These are phyloP conservation scores for Aphrophora alni DNA, from an alignment of 2,888 invertebrate genomes.

Conservation along the genomic window DNA sequence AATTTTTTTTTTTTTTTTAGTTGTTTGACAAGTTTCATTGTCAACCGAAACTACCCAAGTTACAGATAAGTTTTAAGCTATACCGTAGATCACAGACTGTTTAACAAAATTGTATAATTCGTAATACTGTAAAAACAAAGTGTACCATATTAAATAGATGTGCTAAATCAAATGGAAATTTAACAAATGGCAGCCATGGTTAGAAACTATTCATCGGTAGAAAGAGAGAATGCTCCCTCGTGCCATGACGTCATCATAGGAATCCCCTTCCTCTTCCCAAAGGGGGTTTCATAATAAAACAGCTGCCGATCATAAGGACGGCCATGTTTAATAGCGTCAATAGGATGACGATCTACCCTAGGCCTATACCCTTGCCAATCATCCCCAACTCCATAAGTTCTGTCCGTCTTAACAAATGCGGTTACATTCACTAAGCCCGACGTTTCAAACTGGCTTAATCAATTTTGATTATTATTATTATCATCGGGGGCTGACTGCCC, in stretches of 20 bases:
- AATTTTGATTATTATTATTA: too few relatives aligned
- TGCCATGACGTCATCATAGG: constrained; percentile 21
- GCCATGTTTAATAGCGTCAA: constrained; percentile 50
- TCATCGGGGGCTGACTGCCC: too few relatives aligned
- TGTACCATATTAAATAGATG: neutral
- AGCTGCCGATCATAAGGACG: constrained; percentile 44
- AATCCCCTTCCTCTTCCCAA: constrained; percentile 24
- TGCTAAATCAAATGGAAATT: constrained; percentile 20
- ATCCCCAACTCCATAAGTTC: neutral
- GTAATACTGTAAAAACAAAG: neutral
- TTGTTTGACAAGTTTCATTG: too few relatives aligned
- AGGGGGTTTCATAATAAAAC: constrained; percentile 37
- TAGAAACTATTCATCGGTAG: constrained; percentile 2
- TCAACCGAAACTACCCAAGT: too few relatives aligned
- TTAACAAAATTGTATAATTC: too few relatives aligned
- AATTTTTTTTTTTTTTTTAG: too few relatives aligned
- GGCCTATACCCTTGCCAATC: neutral
- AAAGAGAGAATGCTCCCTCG: neutral
- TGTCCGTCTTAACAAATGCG: neutral
- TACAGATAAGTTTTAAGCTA: too few relatives aligned
- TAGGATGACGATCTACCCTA: constrained; percentile 46
- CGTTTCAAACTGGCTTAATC: too few relatives aligned
- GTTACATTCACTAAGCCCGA: neutral
- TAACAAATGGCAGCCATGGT: constrained; percentile 31
- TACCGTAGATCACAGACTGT: too few relatives aligned